Evolutionary conservation across 1,140 invertebrate species (phyloP), one percentile per base, ranked within the genome.

Genomic region (Leptinotarsa lineolata): DNA sequence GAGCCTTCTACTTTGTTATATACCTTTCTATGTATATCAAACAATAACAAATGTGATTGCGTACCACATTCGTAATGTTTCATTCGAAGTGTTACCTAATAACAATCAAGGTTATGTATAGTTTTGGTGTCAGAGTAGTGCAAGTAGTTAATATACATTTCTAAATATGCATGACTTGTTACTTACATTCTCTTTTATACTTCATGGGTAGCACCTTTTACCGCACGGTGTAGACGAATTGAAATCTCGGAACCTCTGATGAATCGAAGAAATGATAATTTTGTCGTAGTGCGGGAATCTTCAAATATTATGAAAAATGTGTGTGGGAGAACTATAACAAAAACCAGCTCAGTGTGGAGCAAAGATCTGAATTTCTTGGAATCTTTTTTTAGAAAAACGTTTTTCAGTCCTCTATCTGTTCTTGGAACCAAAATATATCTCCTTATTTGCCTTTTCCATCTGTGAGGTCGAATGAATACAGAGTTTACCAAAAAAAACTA

Each of bases 51-150:
- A 74, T 71, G 64, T 67, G 74, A 72, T 74, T 79, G 74, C 65
- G 68, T 54, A 54, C 48, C 48, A 54, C 48, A 54, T 54, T 54
- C 48, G 16, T 54, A 75, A 76, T 65, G 71, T 74, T 79, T 77
- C 76, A 70, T 75, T 76, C 24, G 70, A 76, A 75, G 69, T 73
- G 72, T 80, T 78, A 80, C 71, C 73, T 78, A 76, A 77, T 77
- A 74, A 75, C 73, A 72, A 77, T 77, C 75, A 80, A 80, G 79
- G 79, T 80, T 77, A 80, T 45, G 45, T 67, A 39, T 63, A 74
- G 75, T 65, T 76, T 77, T 70, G 72, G 76, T 74, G 73, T 77
- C 66, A 74, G 67, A 72, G 58, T 69, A 74, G 59, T 74, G 69
- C 70, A 73, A 76, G 72, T 75, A 75, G 44, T 74, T 76, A 73